Evolutionary conservation across 2,888 invertebrate species (phyloP).

Genomic region (Agrotis ipsilon): DNA sequence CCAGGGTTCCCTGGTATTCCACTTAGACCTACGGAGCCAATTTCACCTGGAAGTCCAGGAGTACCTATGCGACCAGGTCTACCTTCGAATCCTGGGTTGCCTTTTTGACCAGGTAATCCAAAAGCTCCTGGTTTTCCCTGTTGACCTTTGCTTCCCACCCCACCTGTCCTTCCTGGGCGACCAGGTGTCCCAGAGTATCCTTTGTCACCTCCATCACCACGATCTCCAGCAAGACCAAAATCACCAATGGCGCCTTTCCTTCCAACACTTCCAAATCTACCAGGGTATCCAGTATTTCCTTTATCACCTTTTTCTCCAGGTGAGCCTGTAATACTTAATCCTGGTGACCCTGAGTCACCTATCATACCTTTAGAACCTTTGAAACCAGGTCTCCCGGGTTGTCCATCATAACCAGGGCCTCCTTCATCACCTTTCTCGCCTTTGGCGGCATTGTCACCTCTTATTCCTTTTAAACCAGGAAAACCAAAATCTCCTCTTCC

Average conservation of each 20-base stretch:
- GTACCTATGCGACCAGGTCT: conserved; percentile 84
- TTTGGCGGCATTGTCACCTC: conserved; percentile 92
- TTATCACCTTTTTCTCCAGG: conserved; percentile 92
- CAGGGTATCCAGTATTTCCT: conserved; percentile 91
- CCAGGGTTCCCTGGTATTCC: conserved; percentile 60
- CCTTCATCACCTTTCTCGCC: conserved; percentile 92
- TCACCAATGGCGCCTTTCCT: conserved; percentile 91
- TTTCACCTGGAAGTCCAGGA: conserved; percentile 91
- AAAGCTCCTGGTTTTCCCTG: conserved; percentile 89
- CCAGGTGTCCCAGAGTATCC: conserved; percentile 91
- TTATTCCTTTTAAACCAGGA: conserved; percentile 89
- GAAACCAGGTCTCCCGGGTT: conserved; percentile 81
- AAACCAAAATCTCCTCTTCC: conserved; percentile 89
- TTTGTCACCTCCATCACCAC: conserved; percentile 88
- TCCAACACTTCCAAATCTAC: conserved; percentile 88
- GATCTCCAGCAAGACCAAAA: conserved; percentile 86
- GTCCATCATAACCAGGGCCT: conserved; percentile 85
- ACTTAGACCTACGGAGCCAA: conserved; percentile 78
- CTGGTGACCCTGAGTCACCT: conserved; percentile 86
- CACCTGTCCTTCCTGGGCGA: conserved; percentile 90
- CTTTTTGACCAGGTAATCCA: conserved; percentile 80
- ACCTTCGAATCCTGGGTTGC: conserved; percentile 75
- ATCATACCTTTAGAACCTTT: conserved; percentile 52
- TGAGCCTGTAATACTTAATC: conserved; percentile 82
- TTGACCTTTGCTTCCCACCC: conserved; percentile 77